Base-by-base conservation (phyloP, 2,888 invertebrate genomes). In the Drosophila aldrichi region DNA sequence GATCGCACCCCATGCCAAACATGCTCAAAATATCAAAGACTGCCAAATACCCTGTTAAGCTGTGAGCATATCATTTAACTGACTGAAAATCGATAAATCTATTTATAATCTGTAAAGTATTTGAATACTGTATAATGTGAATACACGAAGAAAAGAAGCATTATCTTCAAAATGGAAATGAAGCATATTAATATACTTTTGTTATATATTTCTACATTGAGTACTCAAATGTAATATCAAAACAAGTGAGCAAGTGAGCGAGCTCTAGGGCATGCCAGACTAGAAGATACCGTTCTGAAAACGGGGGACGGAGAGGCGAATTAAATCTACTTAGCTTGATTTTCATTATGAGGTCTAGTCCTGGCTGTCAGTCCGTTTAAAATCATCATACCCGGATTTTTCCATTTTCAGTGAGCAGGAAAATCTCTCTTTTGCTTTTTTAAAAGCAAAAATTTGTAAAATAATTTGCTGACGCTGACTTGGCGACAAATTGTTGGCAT, bases 401-500 rank as follows among this genome's bases (percentile, higher is more conserved):
- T 1, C 7, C 14, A 22, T 22, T 44, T 22, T 6, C 44, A 44
- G 3, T 44, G 22, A 3, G 8, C 22, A 18, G 7, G 32, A 20
- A 32, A 14, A 14, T 32, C 14, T 14, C 14, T 49, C 18, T 20
- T 2, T 10, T n/a, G 4, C 52, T 38, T 38, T 38, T 29, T 8
- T 29, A 2, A 36, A 54, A 54, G 36, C 16, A 20, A 14, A 46
- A 55, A 56, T 29, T 44, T 51, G 16, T 8, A 20, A 68, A 60
- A 64, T 41, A 54, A 64, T 66, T 68, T 65, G 51, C 34, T 29
- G 48, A 12, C 29, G 29, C 18, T 32, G 29, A 56, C 16, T 44
- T 62, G 63, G 16, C 40, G 44, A 44, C 58, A 60, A 66, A 72
- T 78, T 49, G 44, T 34, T 32, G 44, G 43, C 40, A 55, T 36